Base-by-base conservation (phyloP, 2,797 vertebrate genomes). In the Cetoscarus ocellatus region DNA sequence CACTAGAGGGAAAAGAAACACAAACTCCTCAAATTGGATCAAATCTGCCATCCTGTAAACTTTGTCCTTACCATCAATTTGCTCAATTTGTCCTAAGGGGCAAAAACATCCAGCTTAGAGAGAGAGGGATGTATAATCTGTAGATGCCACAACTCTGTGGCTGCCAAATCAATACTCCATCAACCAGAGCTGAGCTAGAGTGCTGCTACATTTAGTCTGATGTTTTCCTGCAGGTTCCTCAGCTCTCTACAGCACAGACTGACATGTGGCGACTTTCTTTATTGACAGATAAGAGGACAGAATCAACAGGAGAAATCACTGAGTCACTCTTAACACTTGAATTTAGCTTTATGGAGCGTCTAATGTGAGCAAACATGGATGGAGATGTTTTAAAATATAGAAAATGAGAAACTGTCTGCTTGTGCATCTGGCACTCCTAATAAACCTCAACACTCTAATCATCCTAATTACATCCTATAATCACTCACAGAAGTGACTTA, bases 91-190 rank as follows among this genome's bases (percentile, higher is more conserved):
- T 54, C 27, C n/a, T 3, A 70, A 65, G 67, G 52, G 52, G 8
- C 19, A 63, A 65, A 68, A 53, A 35, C 10, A 10, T 54, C 36
- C 14, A 50, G n/a, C 6, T 27, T 8, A 18, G 35, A 49, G n/a
- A 48, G 43, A 42, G 66, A 51, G 61, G 9, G 54, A 49, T 19
- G 50, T 51, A 18, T 44, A 70, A 64, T 79, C 75, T 69, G 53
- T 43, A 61, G 47, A 74, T 72, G 56, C 44, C 65, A 51, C 44
- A 75, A 3, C 56, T 68, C 35, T 44, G 55, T 63, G 58, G 64
- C 52, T 52, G 67, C 55, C 13, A 9, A 60, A 91, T 91, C 85
- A 73, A 88, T 91, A 85, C 61, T 84, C 62, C 4, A 88, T 88
- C 84, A 77, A 62, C 44, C 19, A 44, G 55, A 2, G 39, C 61